A percentile compares a stretch with the other conserved stretches of the same genome.
These are phyloP conservation scores for Ptyas mucosa DNA, from an alignment of 2,113 vertebrate species.

Conservation along the genomic window DNA sequence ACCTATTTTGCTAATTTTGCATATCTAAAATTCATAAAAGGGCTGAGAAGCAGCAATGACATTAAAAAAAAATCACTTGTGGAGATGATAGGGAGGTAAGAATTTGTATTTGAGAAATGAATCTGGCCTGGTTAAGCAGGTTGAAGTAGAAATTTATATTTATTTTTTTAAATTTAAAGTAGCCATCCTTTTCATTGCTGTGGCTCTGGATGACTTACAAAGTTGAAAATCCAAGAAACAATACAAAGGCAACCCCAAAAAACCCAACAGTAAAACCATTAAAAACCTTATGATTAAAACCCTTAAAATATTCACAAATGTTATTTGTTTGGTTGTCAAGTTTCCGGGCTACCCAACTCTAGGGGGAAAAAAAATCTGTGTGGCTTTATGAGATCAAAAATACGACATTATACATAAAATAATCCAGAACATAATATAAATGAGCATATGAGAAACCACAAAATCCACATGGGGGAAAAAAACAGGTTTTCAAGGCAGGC, in stretches of 20 bases:
- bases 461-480: not conserved
- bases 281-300: not conserved
- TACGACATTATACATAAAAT: not conserved
- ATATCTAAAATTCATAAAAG: no score
- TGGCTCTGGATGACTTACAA: not conserved
- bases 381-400: not conserved
- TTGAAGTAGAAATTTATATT: not conserved
- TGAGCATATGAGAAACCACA: not conserved
- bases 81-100: not conserved
- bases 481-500: not conserved
- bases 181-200: not conserved
- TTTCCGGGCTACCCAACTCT: not conserved
- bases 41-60: not conserved
- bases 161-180: not conserved
- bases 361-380: not conserved
- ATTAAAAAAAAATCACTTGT: not conserved
- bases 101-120: not conserved
- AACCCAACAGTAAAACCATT: not conserved
- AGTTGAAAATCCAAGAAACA: not conserved
- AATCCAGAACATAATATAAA: not conserved
- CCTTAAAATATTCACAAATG: not conserved
- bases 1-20: not conserved
- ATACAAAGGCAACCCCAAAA: not conserved
- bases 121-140: not conserved
- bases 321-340: not conserved